These are phyloP conservation scores for Cryptophagus acutangulus DNA, from an alignment of 2,888 invertebrate genomes.

Conservation along the genomic window DNA sequence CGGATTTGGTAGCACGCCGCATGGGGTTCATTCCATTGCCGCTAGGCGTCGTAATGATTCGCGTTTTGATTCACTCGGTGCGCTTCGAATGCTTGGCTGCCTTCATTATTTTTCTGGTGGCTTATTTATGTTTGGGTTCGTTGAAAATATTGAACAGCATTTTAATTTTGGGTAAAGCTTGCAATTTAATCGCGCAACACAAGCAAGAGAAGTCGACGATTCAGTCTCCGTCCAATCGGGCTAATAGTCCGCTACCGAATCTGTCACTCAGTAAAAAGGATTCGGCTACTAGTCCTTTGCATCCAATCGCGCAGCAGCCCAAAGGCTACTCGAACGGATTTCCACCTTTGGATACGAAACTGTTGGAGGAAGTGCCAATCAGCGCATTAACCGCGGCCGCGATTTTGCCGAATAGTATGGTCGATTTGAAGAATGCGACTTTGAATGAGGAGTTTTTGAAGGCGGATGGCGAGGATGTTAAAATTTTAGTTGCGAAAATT, in stretches of 20 bases:
- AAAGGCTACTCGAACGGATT: conserved; percentile 20
- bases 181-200: conserved; percentile 77
- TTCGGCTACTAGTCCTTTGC: conserved; percentile 45
- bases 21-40: conserved; percentile 99
- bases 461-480: conserved; percentile 44
- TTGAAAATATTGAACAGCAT: conserved; percentile 81
- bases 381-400: conserved; percentile 66
- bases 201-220: conserved; percentile 47
- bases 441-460: conserved; percentile 68
- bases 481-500: conserved; percentile 41
- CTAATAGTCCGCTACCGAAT: conserved; percentile 38
- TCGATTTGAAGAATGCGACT: conserved; percentile 74
- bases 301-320: conserved; percentile 31
- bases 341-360: conserved; percentile 21
- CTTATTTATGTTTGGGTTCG: conserved; percentile 70
- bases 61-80: conserved; percentile 80
- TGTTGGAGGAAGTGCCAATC: conserved; percentile 28
- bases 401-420: conserved; percentile 82
- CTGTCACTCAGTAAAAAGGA: conserved; percentile 33
- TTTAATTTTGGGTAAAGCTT: conserved; percentile 85
- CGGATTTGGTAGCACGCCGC: conserved; percentile 89
- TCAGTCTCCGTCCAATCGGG: conserved; percentile 42
- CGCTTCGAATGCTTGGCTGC: conserved; percentile 69
- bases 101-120: conserved; percentile 65
- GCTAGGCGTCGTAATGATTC: conserved; percentile 84